Evolutionary conservation across 2,888 invertebrate genomes (phyloP), one percentile per base, ranked within the genome.

Genomic region (Heteromyza rotundicornis): DNA sequence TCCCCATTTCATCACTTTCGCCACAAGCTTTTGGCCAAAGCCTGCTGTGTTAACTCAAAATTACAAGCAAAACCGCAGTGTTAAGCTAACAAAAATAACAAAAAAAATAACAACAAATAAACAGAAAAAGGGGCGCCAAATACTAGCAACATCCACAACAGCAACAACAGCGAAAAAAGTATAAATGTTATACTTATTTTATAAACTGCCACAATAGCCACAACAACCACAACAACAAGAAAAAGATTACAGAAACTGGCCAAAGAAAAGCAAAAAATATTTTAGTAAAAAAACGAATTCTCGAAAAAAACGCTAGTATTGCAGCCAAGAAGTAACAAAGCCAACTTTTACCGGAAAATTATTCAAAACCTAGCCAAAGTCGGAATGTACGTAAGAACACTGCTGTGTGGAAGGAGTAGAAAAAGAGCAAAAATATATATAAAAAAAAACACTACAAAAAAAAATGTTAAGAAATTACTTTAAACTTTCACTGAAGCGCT

Each of bases 401-500:
- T n/a, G 27, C 27, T 27, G 10, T 27, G 27, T 10, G 10, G 27
- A n/a, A 27, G 27, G 27, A 27, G 27, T 7, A 27, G 27, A 27
- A 27, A 27, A 27, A 10, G 12, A 12, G 19, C 2, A 47, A 47
- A 40, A 36, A 36, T 16, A 1, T n/a, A n/a, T 32, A 17, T 16
- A 7, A 1, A 7, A 49, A 14, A n/a, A 36, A 59, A 58, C 16
- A 52, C 20, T 40, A 52, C 35, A 44, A 52, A 12, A 23, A 58
- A 52, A 59, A 52, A 27, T 27, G 10, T 5, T 40, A 40, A 17
- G n/a, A n/a, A n/a, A n/a, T n/a, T n/a, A 53, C 32, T 17, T 47
- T 54, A 36, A 59, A 59, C 59, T 59, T 59, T 49, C 54, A 54
- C 59, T 54, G 12, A 32, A 54, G 40, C 23, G n/a, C n/a, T n/a